Evolutionary conservation across 2,113 vertebrate genomes (phyloP).

Genomic region (Leptobrachium ailaonicum): DNA sequence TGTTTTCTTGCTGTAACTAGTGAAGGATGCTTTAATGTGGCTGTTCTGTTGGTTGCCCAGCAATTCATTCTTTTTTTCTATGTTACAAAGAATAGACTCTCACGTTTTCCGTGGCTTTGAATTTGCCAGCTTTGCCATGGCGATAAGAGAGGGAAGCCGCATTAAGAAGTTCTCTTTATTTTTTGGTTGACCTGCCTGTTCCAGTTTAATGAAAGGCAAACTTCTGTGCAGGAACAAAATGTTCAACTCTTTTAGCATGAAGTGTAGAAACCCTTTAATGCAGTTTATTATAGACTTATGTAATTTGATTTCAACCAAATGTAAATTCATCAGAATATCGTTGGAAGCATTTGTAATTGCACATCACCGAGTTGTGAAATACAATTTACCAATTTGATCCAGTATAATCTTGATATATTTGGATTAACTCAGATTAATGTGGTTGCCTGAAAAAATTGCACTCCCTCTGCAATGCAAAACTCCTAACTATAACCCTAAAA

Average conservation of each 20-base stretch:
- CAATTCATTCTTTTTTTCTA: not conserved
- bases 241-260: not conserved
- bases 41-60: not conserved
- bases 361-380: no score
- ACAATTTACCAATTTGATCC: no score
- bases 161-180: not conserved
- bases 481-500: no score
- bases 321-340: no score
- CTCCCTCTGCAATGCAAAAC: no score
- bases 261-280: not conserved
- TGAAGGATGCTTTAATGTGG: not conserved
- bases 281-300: no score
- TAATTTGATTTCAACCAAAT: no score
- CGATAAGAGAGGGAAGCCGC: not conserved
- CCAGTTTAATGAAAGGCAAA: not conserved
- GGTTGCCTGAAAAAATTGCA: no score
- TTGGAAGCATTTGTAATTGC: no score
- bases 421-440: no score
- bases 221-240: not conserved
- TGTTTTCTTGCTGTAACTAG: not conserved
- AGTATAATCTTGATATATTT: no score
- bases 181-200: slow-evolving; percentile 1
- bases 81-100: not conserved
- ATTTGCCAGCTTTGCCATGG: slow-evolving; percentile 13
- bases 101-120: not conserved